Evolutionary conservation across 1,140 invertebrate species (phyloP), one percentile per base, ranked within the genome.

Genomic region (Pseudomyrmex dendroicus): DNA sequence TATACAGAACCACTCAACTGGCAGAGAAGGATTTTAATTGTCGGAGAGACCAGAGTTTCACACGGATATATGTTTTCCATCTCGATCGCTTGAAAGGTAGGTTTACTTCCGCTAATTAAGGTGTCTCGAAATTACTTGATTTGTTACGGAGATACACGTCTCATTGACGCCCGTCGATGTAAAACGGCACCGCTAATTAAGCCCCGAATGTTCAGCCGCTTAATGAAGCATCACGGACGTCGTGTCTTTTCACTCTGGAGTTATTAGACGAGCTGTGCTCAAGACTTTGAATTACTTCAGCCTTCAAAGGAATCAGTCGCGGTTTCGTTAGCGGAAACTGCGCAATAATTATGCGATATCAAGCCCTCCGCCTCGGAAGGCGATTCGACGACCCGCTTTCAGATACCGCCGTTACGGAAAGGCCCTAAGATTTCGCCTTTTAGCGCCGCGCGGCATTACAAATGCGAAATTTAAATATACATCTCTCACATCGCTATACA

Each of bases 211-310:
- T 87, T 85, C 67, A 83, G 64, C 48, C 62, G 70, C 72, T 87
- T 89, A 89, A 91, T 89, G 85, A 89, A 89, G 84, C 89, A 66
- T 63, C 78, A 77, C 73, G 83, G 74, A 83, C 89, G 82, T 77
- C 70, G 67, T 74, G 89, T 87, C 91, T 91, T 92, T 90, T 90
- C 84, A 85, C 88, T 66, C 85, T 54, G 67, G 82, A 86, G 70
- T 86, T 88, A 89, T 85, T 84, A 87, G 86, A 84, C 73, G 61
- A 73, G 77, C 80, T 76, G 61, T 89, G 84, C 80, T 89, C 84
- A 90, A 91, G 89, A 91, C 89, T 92, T 88, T 91, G 88, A 35
- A 93, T 91, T 92, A 92, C 88, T 90, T 86, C 72, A 22, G 52
- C 44, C 64, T 78, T 88, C 83, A 88, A 88, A 88, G 86, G 86